Evolutionary conservation across 1,140 invertebrate species (phyloP), one percentile per base, ranked within the genome.

Genomic region (Calosoma granatense): DNA sequence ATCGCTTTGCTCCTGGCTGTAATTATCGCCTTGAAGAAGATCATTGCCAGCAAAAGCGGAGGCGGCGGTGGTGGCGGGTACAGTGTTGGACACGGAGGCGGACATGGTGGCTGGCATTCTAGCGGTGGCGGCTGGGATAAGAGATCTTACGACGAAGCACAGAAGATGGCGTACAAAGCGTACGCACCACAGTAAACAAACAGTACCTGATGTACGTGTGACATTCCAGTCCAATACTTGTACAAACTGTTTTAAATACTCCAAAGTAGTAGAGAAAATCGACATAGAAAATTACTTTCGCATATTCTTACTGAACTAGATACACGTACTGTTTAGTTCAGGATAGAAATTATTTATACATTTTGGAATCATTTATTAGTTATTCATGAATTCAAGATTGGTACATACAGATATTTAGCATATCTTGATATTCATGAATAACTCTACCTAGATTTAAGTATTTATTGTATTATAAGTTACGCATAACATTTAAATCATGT

Each of bases 11-110:
- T 89, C 1, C 71, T 89, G 22, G 81, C 87, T 0, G 80, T 86
- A 58, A 88, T 88, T 56, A 87, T 88, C 52, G 85, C 84, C 0
- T 63, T 89, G n/a, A 88, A 89, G 77, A 89, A 89, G 64, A 70
- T 88, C 0, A 73, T 88, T 56, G 74, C 78, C 0, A 76, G 80
- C 62, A 87, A 87, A 68, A 78, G 81, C 15, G 73, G 77, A 1
- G 74, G 77, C 1, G 77, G 78, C 15, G 73, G 78, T 22, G 78
- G 78, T 30, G 70, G 75, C 55, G 71, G 79, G 2, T 65, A 65
- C 22, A 76, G 81, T 1, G 80, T 82, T 0, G 75, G 79, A 20
- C 83, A 80, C 75, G 81, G 78, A 52, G 65, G 73, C 20, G 74
- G 75, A 36, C 64, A 74, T 14, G 72, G 74, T 39, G 70, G 67